Percentiles rank a stretch among this genome's conserved stretches.
Conservation (phyloP, 2,113 vertebrate species). For the Micronycteris hirsuta region DNA sequence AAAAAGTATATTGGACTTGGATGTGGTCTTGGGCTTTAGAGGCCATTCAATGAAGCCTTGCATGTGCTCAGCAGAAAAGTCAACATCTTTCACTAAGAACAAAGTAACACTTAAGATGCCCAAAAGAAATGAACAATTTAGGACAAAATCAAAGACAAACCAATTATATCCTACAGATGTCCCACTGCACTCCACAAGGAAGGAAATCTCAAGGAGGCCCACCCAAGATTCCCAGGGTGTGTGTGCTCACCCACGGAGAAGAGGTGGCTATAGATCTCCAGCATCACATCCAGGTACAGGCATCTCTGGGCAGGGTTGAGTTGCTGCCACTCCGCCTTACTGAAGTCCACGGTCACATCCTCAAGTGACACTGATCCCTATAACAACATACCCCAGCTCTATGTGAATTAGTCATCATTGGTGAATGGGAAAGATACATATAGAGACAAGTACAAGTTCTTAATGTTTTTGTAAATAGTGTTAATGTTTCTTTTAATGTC, state of each 20-base stretch:
- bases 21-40: not conserved
- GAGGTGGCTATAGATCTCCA: slow-evolving; percentile 7
- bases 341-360: slow-evolving; percentile 6
- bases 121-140: not conserved
- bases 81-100: not conserved
- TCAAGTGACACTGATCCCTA: slow-evolving; percentile 17
- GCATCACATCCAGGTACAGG: slow-evolving; percentile 8
- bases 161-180: not conserved
- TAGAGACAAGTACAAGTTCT: not conserved
- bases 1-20: not conserved
- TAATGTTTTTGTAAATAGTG: not conserved
- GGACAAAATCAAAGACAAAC: not conserved
- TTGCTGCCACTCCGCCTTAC: slow-evolving; percentile 2
- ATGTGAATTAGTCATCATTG: not conserved
- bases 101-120: not conserved
- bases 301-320: not conserved
- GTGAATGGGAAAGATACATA: not conserved
- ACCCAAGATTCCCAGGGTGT: not conserved
- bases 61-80: not conserved
- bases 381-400: not conserved
- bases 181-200: not conserved
- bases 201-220: not conserved
- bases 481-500: not conserved
- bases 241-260: not conserved
- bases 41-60: not conserved